These are phyloP conservation scores for Hormiphora californensis DNA, from an alignment of 37 sponge, comb jelly and placozoan genomes.

Conservation along the genomic window DNA sequence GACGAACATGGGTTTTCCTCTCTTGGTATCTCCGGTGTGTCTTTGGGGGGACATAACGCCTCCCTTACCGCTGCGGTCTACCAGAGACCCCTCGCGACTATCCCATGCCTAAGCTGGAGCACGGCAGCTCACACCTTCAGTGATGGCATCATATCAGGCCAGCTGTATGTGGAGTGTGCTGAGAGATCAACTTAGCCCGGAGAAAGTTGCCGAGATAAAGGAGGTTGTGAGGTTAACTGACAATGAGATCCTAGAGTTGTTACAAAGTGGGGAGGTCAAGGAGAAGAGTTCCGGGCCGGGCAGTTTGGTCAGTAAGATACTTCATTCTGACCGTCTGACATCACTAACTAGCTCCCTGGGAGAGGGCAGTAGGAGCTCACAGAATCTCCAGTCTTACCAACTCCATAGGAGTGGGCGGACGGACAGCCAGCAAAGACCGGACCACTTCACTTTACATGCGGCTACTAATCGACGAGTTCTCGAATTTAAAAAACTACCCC, in stretches of 20 bases:
- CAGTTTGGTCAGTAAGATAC: no score
- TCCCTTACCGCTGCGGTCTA: constrained; percentile 69
- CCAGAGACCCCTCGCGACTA: constrained; percentile 68
- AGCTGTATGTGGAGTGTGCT: constrained; percentile 44
- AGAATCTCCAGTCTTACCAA: no score
- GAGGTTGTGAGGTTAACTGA: constrained; percentile 14
- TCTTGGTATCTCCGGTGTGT: constrained; percentile 80
- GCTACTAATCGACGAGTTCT: constrained; percentile 48
- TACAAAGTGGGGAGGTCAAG: no score
- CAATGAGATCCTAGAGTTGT: not conserved
- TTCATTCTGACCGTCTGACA: no score
- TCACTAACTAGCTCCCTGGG: no score
- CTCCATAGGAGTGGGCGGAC: no score
- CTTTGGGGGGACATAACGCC: constrained; percentile 92
- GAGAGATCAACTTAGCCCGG: constrained; percentile 20
- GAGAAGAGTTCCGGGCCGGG: not conserved
- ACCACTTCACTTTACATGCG: constrained; percentile 33
- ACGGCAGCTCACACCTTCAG: constrained; percentile 82
- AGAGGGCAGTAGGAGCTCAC: no score
- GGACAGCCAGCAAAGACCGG: not conserved
- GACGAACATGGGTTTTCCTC: constrained; percentile 64
- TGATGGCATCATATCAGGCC: constrained; percentile 57
- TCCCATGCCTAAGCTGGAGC: constrained; percentile 78
- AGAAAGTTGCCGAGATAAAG: constrained; percentile 1
- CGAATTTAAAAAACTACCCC: constrained; percentile 36